These are phyloP conservation scores for Thinocorus orbignyianus DNA, from an alignment of 2,113 vertebrate genomes.

Conservation along the genomic window DNA sequence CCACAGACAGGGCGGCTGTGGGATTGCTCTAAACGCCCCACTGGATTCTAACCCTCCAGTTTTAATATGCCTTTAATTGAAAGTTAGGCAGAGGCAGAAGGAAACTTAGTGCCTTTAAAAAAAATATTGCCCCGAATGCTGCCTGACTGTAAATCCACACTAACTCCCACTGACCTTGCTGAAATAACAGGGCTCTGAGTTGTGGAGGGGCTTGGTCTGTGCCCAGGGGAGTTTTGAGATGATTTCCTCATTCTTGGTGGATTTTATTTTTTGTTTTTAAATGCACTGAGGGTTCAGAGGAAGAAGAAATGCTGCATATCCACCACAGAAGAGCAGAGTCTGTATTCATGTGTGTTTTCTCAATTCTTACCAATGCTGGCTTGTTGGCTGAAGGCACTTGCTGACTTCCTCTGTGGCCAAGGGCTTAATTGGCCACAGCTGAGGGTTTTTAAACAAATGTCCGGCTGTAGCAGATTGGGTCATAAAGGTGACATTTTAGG, in stretches of 20 bases:
- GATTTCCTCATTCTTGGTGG: neutral
- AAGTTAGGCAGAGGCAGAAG: neutral
- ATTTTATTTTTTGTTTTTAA: neutral
- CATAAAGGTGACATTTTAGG: neutral
- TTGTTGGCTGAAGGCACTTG: neutral
- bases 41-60: neutral
- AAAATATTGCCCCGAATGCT: neutral
- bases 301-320: neutral
- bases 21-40: rapidly evolving
- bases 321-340: neutral
- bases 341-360: neutral
- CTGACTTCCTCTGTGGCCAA: neutral
- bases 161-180: neutral
- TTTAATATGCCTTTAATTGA: neutral
- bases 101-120: neutral
- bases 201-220: neutral
- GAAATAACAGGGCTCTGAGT: neutral
- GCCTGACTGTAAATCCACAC: neutral
- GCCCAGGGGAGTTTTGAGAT: neutral
- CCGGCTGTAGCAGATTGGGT: neutral
- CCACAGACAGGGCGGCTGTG: neutral
- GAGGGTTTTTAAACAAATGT: neutral
- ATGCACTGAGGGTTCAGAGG: neutral
- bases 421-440: neutral
- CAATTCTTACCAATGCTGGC: neutral